Evolutionary conservation across 2,888 invertebrate species (phyloP).

Genomic region (Xestia c-nigrum): DNA sequence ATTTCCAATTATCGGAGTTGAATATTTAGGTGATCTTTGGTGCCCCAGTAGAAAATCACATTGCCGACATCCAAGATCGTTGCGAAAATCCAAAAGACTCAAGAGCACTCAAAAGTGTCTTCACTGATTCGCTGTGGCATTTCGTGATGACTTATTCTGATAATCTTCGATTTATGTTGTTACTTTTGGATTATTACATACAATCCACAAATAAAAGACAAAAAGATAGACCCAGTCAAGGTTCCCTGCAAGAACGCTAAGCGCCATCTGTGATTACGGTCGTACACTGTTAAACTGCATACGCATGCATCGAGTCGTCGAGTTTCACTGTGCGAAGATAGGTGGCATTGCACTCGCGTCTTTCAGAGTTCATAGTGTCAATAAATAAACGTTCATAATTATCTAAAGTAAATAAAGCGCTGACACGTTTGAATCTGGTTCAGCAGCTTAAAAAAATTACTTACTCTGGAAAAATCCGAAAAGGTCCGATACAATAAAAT

Average conservation of each 20-base stretch:
- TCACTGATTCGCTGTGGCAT: not conserved
- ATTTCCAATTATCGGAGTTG: too few species aligned
- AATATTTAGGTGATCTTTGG: too few species aligned
- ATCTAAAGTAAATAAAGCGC: not conserved
- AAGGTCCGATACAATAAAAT: not conserved
- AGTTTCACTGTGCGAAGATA: slow-evolving; percentile 24
- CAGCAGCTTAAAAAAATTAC: not conserved
- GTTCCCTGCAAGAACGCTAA: not conserved
- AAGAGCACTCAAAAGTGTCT: not conserved
- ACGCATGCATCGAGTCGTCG: not conserved
- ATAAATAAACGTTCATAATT: not conserved
- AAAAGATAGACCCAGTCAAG: not conserved
- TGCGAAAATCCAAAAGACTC: slow-evolving; percentile 3
- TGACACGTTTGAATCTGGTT: not conserved
- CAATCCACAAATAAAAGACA: not conserved
- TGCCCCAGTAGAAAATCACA: not conserved
- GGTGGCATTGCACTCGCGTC: slow-evolving; percentile 41
- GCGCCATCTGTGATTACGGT: slow-evolving; percentile 51
- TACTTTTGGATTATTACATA: not conserved
- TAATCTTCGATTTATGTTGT: slow-evolving; percentile 3
- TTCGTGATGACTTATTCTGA: not conserved
- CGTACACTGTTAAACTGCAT: slow-evolving; percentile 21
- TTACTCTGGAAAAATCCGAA: not conserved
- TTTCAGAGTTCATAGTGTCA: too few species aligned
- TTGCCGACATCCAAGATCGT: not conserved